phyloP scores from a whole-genome alignment of 1,140 invertebrate species.

The Eufriesea mexicana region DNA sequence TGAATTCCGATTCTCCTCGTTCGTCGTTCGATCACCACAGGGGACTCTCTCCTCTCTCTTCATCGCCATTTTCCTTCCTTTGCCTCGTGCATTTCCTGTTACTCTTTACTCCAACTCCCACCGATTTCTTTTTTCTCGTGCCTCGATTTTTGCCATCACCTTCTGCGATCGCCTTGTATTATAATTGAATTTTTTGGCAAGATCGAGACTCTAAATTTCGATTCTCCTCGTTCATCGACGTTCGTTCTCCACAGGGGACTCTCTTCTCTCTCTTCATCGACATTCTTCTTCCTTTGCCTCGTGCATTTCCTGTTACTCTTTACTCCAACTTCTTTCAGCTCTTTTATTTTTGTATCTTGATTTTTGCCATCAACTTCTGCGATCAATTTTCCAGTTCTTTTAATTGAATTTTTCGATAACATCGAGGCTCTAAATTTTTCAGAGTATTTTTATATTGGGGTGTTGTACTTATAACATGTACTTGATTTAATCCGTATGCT shows the following conservation, averaged over 20 bases:
- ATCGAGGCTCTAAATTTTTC: no score
- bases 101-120: no score
- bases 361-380: background rate
- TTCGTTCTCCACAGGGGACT: background rate
- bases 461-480: no score
- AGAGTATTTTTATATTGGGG: no score
- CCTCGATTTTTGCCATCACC: background rate
- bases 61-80: background rate
- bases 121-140: background rate
- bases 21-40: background rate
- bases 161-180: no score
- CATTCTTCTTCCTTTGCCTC: background rate
- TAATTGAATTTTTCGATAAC: background rate
- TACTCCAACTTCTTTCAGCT: no score
- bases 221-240: slow-evolving; percentile 6
- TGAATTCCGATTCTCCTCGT: slow-evolving; percentile 1
- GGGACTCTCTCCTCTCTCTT: background rate
- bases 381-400: no score
- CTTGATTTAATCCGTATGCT: no score
- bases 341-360: background rate
- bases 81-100: background rate
- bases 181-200: no score
- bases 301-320: background rate
- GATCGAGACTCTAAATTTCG: no score
- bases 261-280: no score